A percentile compares a stretch with the other conserved stretches of the same genome.
Evolutionary conservation across 2,888 invertebrate species (phyloP).

Genomic region (Thalpophila matura): DNA sequence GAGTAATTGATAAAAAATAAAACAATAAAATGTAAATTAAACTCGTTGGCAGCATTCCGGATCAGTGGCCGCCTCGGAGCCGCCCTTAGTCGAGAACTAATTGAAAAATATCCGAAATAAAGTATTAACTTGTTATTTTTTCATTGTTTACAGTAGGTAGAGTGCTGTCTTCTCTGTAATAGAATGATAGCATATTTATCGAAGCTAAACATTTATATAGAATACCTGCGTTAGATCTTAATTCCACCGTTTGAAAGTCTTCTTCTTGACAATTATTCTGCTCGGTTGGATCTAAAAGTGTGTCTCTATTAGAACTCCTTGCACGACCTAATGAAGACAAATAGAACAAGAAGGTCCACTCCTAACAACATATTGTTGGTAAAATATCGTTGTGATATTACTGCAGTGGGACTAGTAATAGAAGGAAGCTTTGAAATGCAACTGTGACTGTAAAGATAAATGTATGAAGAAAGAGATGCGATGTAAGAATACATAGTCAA

Average conservation of each 20-base stretch:
- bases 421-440: background rate
- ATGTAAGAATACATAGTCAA: no score
- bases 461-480: no score
- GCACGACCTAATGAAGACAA: background rate
- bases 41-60: constrained; percentile 7
- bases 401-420: no score
- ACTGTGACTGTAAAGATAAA: background rate
- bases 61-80: background rate
- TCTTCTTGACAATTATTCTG: constrained; percentile 21
- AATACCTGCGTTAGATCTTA: background rate
- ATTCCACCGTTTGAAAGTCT: background rate
- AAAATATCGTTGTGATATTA: no score
- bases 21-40: constrained; percentile 24
- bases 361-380: background rate
- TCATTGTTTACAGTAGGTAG: background rate
- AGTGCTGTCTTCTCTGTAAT: background rate
- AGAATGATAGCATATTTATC: constrained; percentile 20
- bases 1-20: constrained; percentile 18
- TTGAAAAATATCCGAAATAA: constrained; percentile 19
- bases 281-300: constrained; percentile 25
- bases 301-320: constrained; percentile 40
- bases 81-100: background rate
- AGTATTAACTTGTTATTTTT: background rate
- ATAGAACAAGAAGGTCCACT: constrained; percentile 12
- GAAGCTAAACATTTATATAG: constrained; percentile 5